phyloP scores from a whole-genome alignment of 2,888 invertebrate species.

The Parnassius orleans region DNA sequence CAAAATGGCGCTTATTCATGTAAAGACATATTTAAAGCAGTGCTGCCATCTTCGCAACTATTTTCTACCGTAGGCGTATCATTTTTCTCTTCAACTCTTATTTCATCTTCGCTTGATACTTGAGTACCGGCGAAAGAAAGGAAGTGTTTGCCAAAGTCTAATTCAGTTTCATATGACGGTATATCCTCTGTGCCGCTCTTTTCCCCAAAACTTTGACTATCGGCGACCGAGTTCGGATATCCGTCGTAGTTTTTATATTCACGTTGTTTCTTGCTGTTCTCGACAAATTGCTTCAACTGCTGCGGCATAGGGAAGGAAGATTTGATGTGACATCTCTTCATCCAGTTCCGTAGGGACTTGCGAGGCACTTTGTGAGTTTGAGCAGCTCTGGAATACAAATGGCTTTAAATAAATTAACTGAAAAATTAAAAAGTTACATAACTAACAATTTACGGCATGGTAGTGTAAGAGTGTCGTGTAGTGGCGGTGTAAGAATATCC shows the following conservation, averaged over 20 bases:
- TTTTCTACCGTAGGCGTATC: conserved; percentile 35
- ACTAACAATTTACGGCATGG: no score
- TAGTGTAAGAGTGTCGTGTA: no score
- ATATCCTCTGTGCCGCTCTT: conserved; percentile 50
- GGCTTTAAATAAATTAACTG: no score
- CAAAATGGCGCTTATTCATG: conserved; percentile 50
- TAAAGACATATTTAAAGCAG: conserved; percentile 62
- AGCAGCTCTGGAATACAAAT: conserved; percentile 69
- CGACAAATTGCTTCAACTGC: conserved; percentile 79
- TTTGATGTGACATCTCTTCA: conserved; percentile 82
- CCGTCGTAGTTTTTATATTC: conserved; percentile 54
- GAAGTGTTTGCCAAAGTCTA: conserved; percentile 73
- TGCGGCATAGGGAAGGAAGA: conserved; percentile 82
- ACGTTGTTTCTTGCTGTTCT: conserved; percentile 75
- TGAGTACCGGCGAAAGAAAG: conserved; percentile 47
- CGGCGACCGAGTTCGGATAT: conserved; percentile 30
- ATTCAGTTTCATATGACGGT: conserved; percentile 45
- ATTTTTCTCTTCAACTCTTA: conserved; percentile 30
- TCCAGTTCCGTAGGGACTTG: conserved; percentile 82
- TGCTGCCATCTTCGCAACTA: conserved; percentile 41
- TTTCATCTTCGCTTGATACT: conserved; percentile 64
- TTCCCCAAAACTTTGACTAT: conserved; percentile 39
- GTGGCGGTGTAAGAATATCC: no score
- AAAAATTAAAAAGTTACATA: no score
- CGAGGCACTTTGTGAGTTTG: conserved; percentile 82